Evolutionary conservation across 1,140 invertebrate species (phyloP).

Genomic region (Caenorhabditis tropicalis): DNA sequence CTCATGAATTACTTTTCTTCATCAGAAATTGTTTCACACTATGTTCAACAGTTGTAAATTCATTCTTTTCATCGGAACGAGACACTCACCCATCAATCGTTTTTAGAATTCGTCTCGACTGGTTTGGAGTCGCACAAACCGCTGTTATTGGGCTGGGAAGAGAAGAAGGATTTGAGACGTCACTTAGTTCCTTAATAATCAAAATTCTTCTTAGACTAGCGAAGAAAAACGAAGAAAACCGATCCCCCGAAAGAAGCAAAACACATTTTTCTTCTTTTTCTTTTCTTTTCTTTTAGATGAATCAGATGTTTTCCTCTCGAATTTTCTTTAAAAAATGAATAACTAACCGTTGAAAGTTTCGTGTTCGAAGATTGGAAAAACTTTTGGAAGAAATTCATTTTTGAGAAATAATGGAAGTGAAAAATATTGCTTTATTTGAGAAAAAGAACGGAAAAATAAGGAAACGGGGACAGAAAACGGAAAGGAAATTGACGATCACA

Average conservation of each 20-base stretch:
- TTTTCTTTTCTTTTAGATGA: neutral
- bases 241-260: neutral
- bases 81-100: slow-evolving; percentile 25
- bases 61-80: too few species aligned
- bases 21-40: too few species aligned
- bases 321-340: neutral
- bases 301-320: neutral
- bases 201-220: neutral
- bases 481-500: neutral
- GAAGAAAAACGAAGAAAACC: neutral
- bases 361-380: neutral
- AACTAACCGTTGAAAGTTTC: neutral
- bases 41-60: too few species aligned
- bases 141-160: slow-evolving; percentile 8
- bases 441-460: neutral
- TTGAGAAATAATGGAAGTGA: neutral
- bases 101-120: slow-evolving; percentile 10
- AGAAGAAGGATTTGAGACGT: neutral
- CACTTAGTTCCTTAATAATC: neutral
- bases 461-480: too few species aligned
- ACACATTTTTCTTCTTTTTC: neutral
- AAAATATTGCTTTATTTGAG: neutral
- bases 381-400: slow-evolving; percentile 31
- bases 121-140: neutral
- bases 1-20: too few species aligned